Percentiles rank a stretch among this genome's conserved stretches.
Conservation (phyloP, 2,797 vertebrate genomes). For the Enteromius radiatus region DNA sequence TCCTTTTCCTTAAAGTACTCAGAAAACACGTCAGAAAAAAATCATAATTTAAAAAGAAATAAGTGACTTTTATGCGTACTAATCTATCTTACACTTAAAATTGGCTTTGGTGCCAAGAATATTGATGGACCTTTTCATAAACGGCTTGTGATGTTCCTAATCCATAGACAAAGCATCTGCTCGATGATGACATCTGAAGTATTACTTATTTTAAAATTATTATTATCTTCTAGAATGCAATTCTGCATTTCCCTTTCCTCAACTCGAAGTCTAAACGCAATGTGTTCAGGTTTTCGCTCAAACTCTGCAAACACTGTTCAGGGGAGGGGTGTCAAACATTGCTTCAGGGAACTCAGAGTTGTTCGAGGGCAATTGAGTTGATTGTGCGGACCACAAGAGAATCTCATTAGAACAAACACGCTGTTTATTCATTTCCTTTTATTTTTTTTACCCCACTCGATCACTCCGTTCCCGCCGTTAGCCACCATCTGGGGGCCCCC, state of each 20-base stretch:
- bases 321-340: neutral
- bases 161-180: neutral
- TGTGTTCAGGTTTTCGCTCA: neutral
- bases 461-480: conserved; percentile 51
- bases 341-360: conserved; percentile 10
- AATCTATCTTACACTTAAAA: neutral
- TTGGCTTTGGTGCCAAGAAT: neutral
- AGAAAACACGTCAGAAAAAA: neutral
- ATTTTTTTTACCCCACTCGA: conserved; percentile 58
- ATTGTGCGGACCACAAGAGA: conserved; percentile 38
- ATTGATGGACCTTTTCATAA: neutral
- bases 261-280: neutral
- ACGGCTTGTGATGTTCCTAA: neutral
- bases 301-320: neutral
- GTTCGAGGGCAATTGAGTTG: conserved; percentile 33
- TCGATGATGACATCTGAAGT: neutral
- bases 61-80: neutral
- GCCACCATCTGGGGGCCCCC: conserved; percentile 69
- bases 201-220: neutral
- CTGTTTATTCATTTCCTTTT: conserved; percentile 17
- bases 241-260: neutral
- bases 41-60: neutral
- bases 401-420: conserved; percentile 49
- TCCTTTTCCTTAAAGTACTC: neutral
- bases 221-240: neutral